Conservation (phyloP, 1,140 invertebrate genomes). For the Ectropis grisescens region DNA sequence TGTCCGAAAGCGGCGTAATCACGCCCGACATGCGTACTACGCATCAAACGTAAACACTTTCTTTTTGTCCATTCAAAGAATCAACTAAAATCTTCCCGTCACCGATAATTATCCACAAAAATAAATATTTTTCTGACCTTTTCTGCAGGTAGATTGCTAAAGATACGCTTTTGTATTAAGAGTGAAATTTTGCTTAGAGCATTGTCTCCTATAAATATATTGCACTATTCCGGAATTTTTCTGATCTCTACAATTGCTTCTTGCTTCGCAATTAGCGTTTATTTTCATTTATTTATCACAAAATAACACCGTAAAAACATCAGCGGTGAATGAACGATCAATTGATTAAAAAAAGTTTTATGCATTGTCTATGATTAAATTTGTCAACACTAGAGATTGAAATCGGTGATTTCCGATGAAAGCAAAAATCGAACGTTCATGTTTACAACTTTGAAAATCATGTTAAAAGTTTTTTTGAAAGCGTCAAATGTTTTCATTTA, state of each 20-base stretch:
- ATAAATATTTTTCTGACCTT: slow-evolving; percentile 18
- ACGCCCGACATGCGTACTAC: slow-evolving; percentile 22
- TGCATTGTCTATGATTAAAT: slow-evolving; percentile 37
- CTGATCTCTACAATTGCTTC: slow-evolving; percentile 34
- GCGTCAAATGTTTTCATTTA: too few relatives aligned
- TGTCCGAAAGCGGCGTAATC: slow-evolving; percentile 12
- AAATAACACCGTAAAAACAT: slow-evolving; percentile 65
- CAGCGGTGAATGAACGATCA: slow-evolving; percentile 69
- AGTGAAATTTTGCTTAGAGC: slow-evolving; percentile 24
- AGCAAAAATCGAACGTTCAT: too few relatives aligned
- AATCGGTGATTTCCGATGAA: too few relatives aligned
- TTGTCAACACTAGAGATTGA: slow-evolving; percentile 18
- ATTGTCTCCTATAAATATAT: slow-evolving; percentile 37
- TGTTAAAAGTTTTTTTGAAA: too few relatives aligned
- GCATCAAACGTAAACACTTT: slow-evolving; percentile 32
- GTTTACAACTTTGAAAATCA: too few relatives aligned
- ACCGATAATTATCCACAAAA: slow-evolving; percentile 49
- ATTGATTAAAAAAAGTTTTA: slow-evolving; percentile 59
- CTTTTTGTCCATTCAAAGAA: slow-evolving; percentile 30
- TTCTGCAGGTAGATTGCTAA: slow-evolving; percentile 60
- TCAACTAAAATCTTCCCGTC: slow-evolving; percentile 33
- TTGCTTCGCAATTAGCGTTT: slow-evolving; percentile 48
- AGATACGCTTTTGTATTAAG: slow-evolving; percentile 34
- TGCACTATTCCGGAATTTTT: slow-evolving; percentile 50
- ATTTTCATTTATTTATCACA: slow-evolving; percentile 62